Evolutionary conservation across 1,140 invertebrate species (phyloP).

Genomic region (Euglossa dilemma): DNA sequence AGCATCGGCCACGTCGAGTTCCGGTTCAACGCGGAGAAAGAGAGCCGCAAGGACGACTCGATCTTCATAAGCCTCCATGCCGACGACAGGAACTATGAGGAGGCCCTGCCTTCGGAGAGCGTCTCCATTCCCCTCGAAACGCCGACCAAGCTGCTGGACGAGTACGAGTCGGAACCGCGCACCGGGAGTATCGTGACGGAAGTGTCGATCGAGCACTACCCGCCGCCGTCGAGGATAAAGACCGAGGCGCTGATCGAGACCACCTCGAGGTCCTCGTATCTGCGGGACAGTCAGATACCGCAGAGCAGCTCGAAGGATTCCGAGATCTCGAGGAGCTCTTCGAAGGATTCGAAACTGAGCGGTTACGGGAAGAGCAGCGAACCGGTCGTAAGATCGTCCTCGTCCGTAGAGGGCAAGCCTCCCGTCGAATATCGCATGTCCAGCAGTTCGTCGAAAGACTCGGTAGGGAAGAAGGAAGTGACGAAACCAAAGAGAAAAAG

Average conservation of each 20-base stretch:
- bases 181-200: slow-evolving; percentile 73
- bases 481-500: slow-evolving; percentile 75
- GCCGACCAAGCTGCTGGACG: slow-evolving; percentile 77
- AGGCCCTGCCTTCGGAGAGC: slow-evolving; percentile 76
- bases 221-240: slow-evolving; percentile 63
- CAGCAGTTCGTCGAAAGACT: slow-evolving; percentile 71
- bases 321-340: slow-evolving; percentile 54
- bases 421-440: slow-evolving; percentile 52
- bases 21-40: slow-evolving; percentile 76
- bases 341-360: slow-evolving; percentile 54
- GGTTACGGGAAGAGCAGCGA: slow-evolving; percentile 16
- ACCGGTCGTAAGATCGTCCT: background rate
- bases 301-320: slow-evolving; percentile 69
- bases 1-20: slow-evolving; percentile 80
- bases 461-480: slow-evolving; percentile 68
- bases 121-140: slow-evolving; percentile 79
- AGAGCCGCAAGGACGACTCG: slow-evolving; percentile 70
- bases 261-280: slow-evolving; percentile 33
- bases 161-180: slow-evolving; percentile 71
- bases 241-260: slow-evolving; percentile 75
- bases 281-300: slow-evolving; percentile 57
- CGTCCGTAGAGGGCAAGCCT: slow-evolving; percentile 38
- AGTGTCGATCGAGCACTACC: slow-evolving; percentile 74
- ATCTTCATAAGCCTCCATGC: slow-evolving; percentile 78
- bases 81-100: slow-evolving; percentile 74